These are phyloP conservation scores for Callinectes sapidus DNA, from an alignment of 2,888 invertebrate genomes.

Conservation along the genomic window DNA sequence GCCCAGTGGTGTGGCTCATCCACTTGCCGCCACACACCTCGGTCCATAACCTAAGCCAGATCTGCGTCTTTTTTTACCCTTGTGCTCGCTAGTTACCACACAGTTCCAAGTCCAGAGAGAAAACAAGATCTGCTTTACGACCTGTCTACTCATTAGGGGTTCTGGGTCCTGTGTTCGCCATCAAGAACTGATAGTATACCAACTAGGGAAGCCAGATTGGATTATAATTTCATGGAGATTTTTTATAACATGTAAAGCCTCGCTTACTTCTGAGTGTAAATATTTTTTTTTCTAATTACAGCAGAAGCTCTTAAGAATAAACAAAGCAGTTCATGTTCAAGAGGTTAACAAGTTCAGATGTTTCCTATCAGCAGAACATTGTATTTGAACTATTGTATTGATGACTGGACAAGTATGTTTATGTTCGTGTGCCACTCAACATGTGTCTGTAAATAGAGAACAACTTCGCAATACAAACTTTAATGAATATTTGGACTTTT, in stretches of 20 bases:
- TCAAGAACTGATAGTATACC: constrained; percentile 18
- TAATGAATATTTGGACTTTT: constrained; percentile 70
- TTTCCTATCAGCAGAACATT: constrained; percentile 66
- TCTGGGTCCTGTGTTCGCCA: constrained; percentile 26
- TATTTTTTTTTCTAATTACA: constrained; percentile 64
- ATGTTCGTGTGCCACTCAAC: constrained; percentile 69
- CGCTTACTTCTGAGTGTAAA: constrained; percentile 69
- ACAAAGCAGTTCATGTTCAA: constrained; percentile 63
- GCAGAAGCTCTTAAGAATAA: constrained; percentile 66
- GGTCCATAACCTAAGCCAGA: constrained; percentile 52
- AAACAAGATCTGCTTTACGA: constrained; percentile 39
- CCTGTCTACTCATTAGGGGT: constrained; percentile 30
- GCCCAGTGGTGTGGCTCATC: constrained; percentile 35
- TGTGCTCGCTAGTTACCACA: constrained; percentile 49
- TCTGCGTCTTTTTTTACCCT: constrained; percentile 36
- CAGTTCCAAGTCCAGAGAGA: constrained; percentile 53
- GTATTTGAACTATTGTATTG: constrained; percentile 65
- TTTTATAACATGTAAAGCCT: constrained; percentile 70
- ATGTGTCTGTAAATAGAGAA: constrained; percentile 72
- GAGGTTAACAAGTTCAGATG: constrained; percentile 64
- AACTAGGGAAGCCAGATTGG: constrained; percentile 63
- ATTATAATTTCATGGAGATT: constrained; percentile 64
- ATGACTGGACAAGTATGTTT: constrained; percentile 70
- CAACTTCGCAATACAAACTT: constrained; percentile 73
- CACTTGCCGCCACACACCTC: constrained; percentile 56